Conservation (phyloP, 64 coral and sea anemone species). For the Actinia tenebrosa region DNA sequence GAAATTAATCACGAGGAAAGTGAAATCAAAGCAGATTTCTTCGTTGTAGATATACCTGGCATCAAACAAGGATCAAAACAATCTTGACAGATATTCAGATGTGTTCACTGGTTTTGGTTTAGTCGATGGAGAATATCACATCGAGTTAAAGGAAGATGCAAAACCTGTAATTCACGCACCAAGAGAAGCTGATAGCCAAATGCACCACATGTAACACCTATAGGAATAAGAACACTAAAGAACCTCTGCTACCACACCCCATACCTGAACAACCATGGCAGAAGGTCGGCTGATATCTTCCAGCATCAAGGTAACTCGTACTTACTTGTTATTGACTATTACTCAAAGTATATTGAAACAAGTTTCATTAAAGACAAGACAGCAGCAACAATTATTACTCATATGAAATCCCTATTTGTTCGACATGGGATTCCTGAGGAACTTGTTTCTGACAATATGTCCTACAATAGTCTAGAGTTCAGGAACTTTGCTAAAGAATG, state of each 20-base stretch:
- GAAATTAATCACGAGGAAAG: too few relatives aligned
- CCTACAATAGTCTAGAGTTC: conserved; percentile 34
- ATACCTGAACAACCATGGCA: conserved; percentile 35
- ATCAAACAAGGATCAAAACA: too few relatives aligned
- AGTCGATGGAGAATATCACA: conserved; percentile 36
- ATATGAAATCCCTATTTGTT: conserved; percentile 42
- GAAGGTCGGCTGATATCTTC: conserved; percentile 31
- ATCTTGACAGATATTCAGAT: conserved; percentile 13
- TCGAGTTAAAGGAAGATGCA: conserved; percentile 40
- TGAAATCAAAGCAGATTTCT: too few relatives aligned
- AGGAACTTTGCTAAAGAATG: conserved; percentile 30
- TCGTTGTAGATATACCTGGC: too few relatives aligned
- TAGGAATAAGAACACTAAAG: conserved; percentile 19
- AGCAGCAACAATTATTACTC: conserved; percentile 18
- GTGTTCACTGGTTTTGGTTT: conserved; percentile 38
- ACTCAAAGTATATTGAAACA: conserved; percentile 36
- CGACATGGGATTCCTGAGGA: conserved; percentile 55
- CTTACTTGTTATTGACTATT: conserved; percentile 42
- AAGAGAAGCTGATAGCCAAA: conserved; percentile 24
- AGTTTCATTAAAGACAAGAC: conserved; percentile 24
- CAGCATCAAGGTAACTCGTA: conserved; percentile 24
- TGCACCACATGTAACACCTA: conserved; percentile 15
- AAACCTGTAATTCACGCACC: conserved; percentile 40
- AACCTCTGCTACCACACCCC: conserved; percentile 31
- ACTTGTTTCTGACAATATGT: conserved; percentile 39